These are phyloP conservation scores for Apogon hyalosoma DNA, from an alignment of 2,797 vertebrate species.

Conservation along the genomic window DNA sequence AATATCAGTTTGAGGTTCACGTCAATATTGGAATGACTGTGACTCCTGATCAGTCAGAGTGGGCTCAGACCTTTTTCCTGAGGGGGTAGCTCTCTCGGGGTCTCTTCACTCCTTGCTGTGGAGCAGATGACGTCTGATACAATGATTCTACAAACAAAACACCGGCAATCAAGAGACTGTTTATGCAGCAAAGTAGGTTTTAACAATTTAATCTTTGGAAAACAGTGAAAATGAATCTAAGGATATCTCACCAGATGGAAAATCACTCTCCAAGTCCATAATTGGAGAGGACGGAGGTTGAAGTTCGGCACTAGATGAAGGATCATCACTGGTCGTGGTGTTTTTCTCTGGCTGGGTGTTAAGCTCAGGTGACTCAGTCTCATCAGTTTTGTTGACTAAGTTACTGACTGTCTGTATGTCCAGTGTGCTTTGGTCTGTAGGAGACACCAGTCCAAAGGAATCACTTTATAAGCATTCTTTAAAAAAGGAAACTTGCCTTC, in stretches of 20 bases:
- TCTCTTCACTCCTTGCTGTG: conserved; percentile 72
- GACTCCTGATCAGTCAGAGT: background rate
- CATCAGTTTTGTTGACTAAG: background rate
- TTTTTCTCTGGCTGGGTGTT: conserved; percentile 20
- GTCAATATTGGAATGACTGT: background rate
- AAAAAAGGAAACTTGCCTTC: too few species aligned
- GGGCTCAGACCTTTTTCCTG: conserved; percentile 66
- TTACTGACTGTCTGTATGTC: background rate
- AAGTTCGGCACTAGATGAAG: conserved; percentile 47
- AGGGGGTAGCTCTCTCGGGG: conserved; percentile 54
- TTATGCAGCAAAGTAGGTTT: background rate
- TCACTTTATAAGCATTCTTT: too few species aligned
- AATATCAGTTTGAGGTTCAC: too few species aligned
- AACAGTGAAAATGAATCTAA: background rate
- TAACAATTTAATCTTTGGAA: background rate
- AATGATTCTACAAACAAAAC: conserved; percentile 37
- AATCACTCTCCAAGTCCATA: conserved; percentile 92
- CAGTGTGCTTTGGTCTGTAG: too few species aligned
- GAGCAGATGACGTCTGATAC: conserved; percentile 35
- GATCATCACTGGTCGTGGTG: conserved; percentile 23
- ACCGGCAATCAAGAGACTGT: conserved; percentile 2
- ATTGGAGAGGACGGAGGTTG: conserved; percentile 72
- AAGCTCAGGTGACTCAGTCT: background rate
- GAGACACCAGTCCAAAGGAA: too few species aligned
- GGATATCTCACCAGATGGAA: conserved; percentile 86